Evolutionary conservation across 2,113 vertebrate genomes (phyloP).

Genomic region (Beaufortia kweichowensis): DNA sequence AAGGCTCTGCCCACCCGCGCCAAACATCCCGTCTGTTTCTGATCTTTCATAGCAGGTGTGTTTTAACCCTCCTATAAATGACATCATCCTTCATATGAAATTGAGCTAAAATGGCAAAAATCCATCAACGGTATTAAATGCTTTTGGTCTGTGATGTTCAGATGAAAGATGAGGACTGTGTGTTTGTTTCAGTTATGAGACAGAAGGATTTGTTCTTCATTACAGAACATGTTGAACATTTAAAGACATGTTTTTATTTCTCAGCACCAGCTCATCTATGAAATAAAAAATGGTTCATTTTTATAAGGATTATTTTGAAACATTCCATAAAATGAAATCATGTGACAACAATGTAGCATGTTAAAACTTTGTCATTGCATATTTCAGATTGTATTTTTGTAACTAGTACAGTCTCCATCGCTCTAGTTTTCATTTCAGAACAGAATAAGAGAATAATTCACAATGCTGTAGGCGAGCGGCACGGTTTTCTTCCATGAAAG

Average conservation of each 20-base stretch:
- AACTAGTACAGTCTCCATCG: too few species aligned
- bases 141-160: slow-evolving; percentile 5
- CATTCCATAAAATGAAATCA: too few species aligned
- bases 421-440: background rate
- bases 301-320: too few species aligned
- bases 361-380: too few species aligned
- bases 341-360: too few species aligned
- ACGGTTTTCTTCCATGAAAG: background rate
- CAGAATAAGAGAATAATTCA: background rate
- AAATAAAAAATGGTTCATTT: too few species aligned
- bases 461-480: background rate
- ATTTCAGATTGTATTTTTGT: too few species aligned
- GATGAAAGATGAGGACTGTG: background rate
- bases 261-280: background rate
- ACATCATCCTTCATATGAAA: slow-evolving; percentile 7
- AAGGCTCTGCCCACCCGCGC: background rate
- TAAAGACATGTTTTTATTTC: background rate
- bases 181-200: background rate
- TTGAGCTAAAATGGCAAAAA: background rate
- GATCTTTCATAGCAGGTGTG: slow-evolving; percentile 6
- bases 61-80: background rate
- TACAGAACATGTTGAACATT: background rate
- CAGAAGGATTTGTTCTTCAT: background rate
- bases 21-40: background rate
- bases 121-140: background rate